Base-by-base conservation (phyloP, 2,797 vertebrate species). In the Oceanodroma leucorhoa region DNA sequence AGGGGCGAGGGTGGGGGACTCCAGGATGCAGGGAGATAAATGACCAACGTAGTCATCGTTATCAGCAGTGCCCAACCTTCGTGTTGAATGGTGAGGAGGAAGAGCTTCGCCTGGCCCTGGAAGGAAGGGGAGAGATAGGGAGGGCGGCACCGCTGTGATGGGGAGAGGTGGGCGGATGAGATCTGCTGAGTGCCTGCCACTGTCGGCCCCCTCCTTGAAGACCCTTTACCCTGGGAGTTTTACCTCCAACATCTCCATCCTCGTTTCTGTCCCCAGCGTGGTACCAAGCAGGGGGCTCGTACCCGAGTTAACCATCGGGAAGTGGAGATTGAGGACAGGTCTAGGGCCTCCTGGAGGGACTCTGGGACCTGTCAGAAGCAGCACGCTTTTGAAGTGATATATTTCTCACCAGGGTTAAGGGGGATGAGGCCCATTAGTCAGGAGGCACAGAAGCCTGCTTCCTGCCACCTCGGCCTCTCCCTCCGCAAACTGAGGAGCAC, bases 101-200 rank as follows among this genome's bases (percentile, higher is more conserved):
- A 93, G 38, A 89, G 60, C 50, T 89, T 84, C 1, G n/a, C 45
- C 50, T 32, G 57, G 78, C 64, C 89, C 71, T 94, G 94, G 83
- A 94, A 95, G 88, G 93, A 83, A 97, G 65, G 53, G 41, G 38
- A 92, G 32, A 90, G 91, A 90, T 57, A 87, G 57, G 53, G 60
- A 91, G 51, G 53, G 90, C 11, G 14, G 73, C 73, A 84, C 67
- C 32, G 14, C 89, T 72, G n/a, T 7, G 43, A 48, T 9, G 18
- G 22, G 41, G 50, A 76, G 77, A 69, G 36, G 32, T 57, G 27
- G 54, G 41, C 94, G 50, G 23, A 69, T 0, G 1, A 79, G 62
- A 40, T 51, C 61, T 85, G 15, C 51, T 5, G 21, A 61, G n/a
- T 55, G 65, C n/a, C 26, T 5, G 6, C 36, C 10, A 13, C 30